Conservation (phyloP, 2,888 invertebrate species). For the Harmothoe impar region DNA sequence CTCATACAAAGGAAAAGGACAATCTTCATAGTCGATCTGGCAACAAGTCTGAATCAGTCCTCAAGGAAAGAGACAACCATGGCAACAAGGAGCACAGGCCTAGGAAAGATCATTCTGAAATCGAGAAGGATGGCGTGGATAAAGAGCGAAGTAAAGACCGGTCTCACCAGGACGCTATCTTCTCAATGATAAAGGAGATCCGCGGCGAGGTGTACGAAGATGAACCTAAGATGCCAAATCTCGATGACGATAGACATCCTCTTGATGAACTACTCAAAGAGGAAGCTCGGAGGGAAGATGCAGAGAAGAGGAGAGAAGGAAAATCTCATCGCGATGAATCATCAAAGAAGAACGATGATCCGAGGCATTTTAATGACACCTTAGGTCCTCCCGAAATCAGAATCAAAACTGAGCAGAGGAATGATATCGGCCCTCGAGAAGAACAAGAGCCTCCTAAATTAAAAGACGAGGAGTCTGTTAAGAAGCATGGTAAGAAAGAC, state of each 20-base stretch:
- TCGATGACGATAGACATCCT: slow-evolving; percentile 47
- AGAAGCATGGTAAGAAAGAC: slow-evolving; percentile 34
- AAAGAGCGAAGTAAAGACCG: slow-evolving; percentile 45
- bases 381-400: slow-evolving; percentile 43
- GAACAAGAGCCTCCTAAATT: slow-evolving; percentile 5
- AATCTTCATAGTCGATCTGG: neutral
- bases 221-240: slow-evolving; percentile 51
- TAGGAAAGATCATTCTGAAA: neutral
- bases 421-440: neutral
- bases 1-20: slow-evolving; percentile 30
- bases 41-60: neutral
- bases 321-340: neutral
- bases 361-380: slow-evolving; percentile 1
- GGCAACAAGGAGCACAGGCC: slow-evolving; percentile 39
- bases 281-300: slow-evolving; percentile 33
- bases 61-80: slow-evolving; percentile 38
- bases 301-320: slow-evolving; percentile 41
- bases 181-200: slow-evolving; percentile 34
- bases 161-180: slow-evolving; percentile 38
- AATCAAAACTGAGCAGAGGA: neutral
- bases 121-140: neutral
- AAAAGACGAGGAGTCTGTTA: neutral
- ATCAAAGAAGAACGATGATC: neutral
- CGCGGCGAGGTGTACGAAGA: slow-evolving; percentile 8
- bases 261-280: slow-evolving; percentile 53